phyloP scores from a whole-genome alignment of 1,140 invertebrate species.

The Neodiprion lecontei region DNA sequence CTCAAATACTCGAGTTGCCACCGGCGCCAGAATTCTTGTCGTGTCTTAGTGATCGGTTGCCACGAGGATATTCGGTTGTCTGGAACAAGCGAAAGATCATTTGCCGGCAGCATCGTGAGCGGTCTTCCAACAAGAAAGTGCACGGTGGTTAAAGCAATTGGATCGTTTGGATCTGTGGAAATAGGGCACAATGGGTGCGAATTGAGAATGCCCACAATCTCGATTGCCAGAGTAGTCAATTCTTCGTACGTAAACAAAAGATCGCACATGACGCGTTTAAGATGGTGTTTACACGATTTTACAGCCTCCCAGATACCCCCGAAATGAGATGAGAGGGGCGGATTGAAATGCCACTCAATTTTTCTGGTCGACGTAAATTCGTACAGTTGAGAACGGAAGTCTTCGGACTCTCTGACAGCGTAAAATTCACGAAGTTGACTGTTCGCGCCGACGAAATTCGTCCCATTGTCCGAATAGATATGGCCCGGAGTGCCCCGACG shows the following conservation, averaged over 20 bases:
- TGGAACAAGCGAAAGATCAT: slow-evolving; percentile 15
- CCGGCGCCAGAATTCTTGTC: slow-evolving; percentile 13
- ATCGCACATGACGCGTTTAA: slow-evolving; percentile 28
- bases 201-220: not conserved
- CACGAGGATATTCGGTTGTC: slow-evolving; percentile 20
- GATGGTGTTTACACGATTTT: slow-evolving; percentile 31
- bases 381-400: not conserved
- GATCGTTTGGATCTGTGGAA: slow-evolving; percentile 12
- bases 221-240: not conserved
- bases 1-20: slow-evolving; percentile 15
- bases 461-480: slow-evolving; percentile 27
- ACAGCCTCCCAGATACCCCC: slow-evolving; percentile 33
- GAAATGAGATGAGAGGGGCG: slow-evolving; percentile 25
- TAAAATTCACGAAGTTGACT: slow-evolving; percentile 16
- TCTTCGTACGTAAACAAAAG: not conserved
- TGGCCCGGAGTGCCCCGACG: slow-evolving; percentile 20
- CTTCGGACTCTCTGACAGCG: not conserved
- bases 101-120: slow-evolving; percentile 17
- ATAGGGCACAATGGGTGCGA: slow-evolving; percentile 8
- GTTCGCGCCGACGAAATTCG: slow-evolving; percentile 9
- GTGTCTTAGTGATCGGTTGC: slow-evolving; percentile 15
- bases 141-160: slow-evolving; percentile 15
- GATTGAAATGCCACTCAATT: slow-evolving; percentile 25
- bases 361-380: not conserved
- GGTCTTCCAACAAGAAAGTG: slow-evolving; percentile 22